A percentile compares a stretch with the other conserved stretches of the same genome.
Evolutionary conservation across 1,140 invertebrate species (phyloP).

Genomic region (Ridgeia piscesae): DNA sequence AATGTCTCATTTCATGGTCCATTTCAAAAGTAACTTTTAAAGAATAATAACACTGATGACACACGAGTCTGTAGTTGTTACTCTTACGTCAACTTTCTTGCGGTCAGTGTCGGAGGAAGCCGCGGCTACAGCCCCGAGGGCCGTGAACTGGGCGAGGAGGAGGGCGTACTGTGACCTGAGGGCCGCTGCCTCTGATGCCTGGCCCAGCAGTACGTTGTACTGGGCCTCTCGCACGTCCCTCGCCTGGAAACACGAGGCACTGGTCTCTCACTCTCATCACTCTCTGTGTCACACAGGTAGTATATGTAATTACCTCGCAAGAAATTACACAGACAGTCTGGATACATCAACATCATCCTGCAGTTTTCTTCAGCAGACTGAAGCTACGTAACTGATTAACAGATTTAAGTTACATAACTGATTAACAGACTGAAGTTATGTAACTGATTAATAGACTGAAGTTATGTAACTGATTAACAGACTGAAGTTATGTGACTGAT

Average conservation of each 20-base stretch:
- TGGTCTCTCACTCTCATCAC: neutral
- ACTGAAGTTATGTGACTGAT: too few relatives aligned
- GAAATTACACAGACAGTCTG: too few relatives aligned
- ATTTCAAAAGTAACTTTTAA: neutral
- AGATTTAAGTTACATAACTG: too few relatives aligned
- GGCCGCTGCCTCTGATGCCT: slow-evolving; percentile 35
- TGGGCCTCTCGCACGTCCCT: slow-evolving; percentile 35
- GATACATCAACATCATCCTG: too few relatives aligned
- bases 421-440: too few relatives aligned
- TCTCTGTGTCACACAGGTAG: too few relatives aligned
- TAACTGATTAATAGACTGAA: too few relatives aligned
- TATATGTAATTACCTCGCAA: too few relatives aligned
- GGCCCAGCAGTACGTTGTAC: slow-evolving; percentile 38
- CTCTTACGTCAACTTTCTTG: slow-evolving; percentile 34
- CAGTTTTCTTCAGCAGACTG: too few relatives aligned
- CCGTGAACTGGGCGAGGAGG: slow-evolving; percentile 17
- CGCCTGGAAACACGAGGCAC: slow-evolving; percentile 29
- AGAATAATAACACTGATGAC: neutral
- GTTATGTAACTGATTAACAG: too few relatives aligned
- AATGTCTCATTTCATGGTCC: too few relatives aligned
- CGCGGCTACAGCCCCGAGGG: slow-evolving; percentile 23
- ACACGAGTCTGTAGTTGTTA: neutral
- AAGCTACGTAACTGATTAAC: too few relatives aligned
- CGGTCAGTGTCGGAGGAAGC: slow-evolving; percentile 25
- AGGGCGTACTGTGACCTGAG: slow-evolving; percentile 15